A percentile compares a stretch with the other conserved stretches of the same genome.
Conservation (phyloP, 2,888 invertebrate genomes). For the Cacoxenus indagator region DNA sequence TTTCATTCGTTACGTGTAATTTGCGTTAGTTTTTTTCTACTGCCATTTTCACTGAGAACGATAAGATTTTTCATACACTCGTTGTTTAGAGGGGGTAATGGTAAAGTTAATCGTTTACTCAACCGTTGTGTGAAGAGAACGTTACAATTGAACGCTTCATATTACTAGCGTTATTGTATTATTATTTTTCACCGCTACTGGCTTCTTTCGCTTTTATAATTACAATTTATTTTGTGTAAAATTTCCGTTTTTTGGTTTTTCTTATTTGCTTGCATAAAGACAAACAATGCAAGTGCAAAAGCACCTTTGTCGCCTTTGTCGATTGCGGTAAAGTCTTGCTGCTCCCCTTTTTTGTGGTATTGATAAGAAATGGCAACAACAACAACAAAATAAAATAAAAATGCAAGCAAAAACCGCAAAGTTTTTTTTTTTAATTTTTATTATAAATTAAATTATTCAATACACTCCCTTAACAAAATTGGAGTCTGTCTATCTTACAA, state of each 20-base stretch:
- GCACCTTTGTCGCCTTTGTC: not conserved
- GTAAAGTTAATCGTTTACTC: too few species aligned
- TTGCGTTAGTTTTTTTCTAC: too few species aligned
- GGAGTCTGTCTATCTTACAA: not conserved
- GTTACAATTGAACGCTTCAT: not conserved
- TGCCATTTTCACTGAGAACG: too few species aligned
- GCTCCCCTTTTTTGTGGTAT: not conserved
- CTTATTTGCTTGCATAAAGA: not conserved
- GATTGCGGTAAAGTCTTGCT: not conserved
- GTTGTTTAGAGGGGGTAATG: too few species aligned
- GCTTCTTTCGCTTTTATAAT: not conserved
- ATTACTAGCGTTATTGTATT: not conserved
- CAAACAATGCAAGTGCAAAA: not conserved
- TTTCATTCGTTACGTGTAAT: too few species aligned
- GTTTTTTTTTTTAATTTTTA: not conserved
- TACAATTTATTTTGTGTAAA: not conserved
- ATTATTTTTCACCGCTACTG: constrained; percentile 3
- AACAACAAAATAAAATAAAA: not conserved
- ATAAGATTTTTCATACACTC: too few species aligned
- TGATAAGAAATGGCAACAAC: not conserved
- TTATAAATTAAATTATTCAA: not conserved
- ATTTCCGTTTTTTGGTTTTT: not conserved
- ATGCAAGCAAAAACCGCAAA: constrained; percentile 1
- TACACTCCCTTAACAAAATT: not conserved
- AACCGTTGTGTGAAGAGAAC: not conserved